Evolutionary conservation across 2,888 invertebrate genomes (phyloP).

Genomic region (Erynnis tages): DNA sequence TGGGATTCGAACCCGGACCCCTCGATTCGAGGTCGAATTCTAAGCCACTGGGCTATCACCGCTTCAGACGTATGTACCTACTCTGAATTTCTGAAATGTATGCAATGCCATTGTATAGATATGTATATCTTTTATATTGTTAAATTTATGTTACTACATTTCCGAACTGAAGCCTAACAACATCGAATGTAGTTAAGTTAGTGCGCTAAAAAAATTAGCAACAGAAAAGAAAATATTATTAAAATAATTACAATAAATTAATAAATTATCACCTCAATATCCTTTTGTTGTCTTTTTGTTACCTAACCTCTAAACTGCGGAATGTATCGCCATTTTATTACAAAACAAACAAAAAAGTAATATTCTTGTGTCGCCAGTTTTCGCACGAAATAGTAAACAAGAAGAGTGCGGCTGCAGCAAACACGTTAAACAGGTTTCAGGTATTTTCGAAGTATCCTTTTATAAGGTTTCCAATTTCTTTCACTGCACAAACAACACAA

Average conservation of each 20-base stretch:
- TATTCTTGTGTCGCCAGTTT: constrained; percentile 17
- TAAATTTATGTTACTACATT: no score
- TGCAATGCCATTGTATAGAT: no score
- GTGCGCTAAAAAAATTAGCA: no score
- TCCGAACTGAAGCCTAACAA: no score
- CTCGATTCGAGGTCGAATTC: no score
- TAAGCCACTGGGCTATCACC: no score
- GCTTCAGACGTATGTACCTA: no score
- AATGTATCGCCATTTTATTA: constrained; percentile 20
- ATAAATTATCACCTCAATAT: neutral
- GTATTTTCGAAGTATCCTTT: constrained; percentile 55
- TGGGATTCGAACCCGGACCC: no score
- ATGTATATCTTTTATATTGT: no score
- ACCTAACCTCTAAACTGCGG: constrained; percentile 16
- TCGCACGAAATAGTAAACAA: constrained; percentile 37
- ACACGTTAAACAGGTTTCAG: constrained; percentile 58
- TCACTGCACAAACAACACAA: constrained; percentile 54
- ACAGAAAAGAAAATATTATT: no score
- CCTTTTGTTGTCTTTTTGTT: neutral
- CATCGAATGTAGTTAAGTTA: no score
- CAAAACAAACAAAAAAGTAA: constrained; percentile 22
- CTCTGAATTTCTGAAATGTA: no score
- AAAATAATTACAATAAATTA: neutral
- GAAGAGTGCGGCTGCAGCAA: constrained; percentile 44
- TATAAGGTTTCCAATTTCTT: constrained; percentile 63